Conservation (phyloP, 2,797 vertebrate species). For the Peromyscus eremicus region DNA sequence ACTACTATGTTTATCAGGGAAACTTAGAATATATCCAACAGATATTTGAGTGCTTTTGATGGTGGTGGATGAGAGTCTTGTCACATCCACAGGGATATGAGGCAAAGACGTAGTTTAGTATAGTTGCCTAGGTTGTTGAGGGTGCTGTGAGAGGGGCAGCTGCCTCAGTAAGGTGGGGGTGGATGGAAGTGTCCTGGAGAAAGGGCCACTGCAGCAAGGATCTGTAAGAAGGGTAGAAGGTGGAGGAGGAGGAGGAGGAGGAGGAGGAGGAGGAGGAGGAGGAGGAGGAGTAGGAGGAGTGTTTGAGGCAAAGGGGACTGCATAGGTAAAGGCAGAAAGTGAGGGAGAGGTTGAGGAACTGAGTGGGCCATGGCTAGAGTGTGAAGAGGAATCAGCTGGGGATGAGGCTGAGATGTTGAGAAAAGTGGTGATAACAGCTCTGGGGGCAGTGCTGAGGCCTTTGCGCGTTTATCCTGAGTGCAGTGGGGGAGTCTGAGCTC, state of each 20-base stretch:
- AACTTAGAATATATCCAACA: slow-evolving; percentile 22
- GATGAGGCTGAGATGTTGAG: not conserved
- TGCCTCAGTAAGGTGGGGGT: not conserved
- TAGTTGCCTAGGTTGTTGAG: not conserved
- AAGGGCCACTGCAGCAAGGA: not conserved
- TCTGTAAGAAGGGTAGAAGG: not conserved
- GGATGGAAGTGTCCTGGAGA: not conserved
- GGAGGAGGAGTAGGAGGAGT: not conserved
- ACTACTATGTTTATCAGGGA: not conserved
- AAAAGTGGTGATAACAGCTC: not conserved
- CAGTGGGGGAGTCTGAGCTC: not conserved
- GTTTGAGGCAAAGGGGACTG: not conserved
- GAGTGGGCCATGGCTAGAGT: not conserved
- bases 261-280: not conserved
- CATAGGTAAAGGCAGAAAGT: not conserved
- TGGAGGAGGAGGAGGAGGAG: no score
- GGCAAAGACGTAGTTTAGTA: not conserved
- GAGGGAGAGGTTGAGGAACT: not conserved
- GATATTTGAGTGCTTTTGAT: slow-evolving; percentile 7
- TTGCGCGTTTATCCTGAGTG: slow-evolving; percentile 53
- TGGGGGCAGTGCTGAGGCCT: slow-evolving; percentile 11
- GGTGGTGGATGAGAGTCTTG: not conserved
- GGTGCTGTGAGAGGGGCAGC: not conserved
- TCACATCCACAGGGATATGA: not conserved
- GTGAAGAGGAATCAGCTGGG: not conserved